A percentile compares a stretch with the other conserved stretches of the same genome.
Conservation (phyloP, 2,888 invertebrate species). For the Aquatica leii region DNA sequence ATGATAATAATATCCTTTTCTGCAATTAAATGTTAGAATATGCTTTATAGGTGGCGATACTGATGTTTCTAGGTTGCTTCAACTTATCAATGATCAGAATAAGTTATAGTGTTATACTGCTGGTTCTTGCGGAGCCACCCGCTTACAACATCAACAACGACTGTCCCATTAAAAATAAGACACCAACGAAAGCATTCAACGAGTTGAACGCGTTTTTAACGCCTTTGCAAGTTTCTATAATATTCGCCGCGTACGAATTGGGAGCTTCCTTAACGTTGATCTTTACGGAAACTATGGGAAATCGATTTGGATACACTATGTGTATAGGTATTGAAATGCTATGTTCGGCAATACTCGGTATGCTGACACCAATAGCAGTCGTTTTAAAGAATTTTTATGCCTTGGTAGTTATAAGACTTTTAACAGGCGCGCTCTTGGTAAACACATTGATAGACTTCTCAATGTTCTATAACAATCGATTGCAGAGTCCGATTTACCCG, state of each 20-base stretch:
- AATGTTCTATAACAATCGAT: too few species aligned
- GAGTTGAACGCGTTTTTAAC: too few species aligned
- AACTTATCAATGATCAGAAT: conserved; percentile 4
- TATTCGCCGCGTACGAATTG: conserved; percentile 5
- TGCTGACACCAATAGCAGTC: background rate
- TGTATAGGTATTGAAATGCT: background rate
- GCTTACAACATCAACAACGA: too few species aligned
- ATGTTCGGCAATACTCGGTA: background rate
- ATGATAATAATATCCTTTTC: background rate
- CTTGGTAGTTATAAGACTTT: conserved; percentile 2
- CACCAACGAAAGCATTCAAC: too few species aligned
- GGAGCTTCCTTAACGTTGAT: conserved; percentile 12
- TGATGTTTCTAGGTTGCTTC: conserved; percentile 18
- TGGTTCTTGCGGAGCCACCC: too few species aligned
- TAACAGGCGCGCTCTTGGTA: conserved; percentile 12
- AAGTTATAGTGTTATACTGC: background rate
- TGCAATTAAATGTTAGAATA: background rate
- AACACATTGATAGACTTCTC: background rate
- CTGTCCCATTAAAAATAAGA: too few species aligned
- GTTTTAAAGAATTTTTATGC: background rate
- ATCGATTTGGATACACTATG: background rate
- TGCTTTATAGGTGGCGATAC: conserved; percentile 12
- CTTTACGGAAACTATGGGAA: background rate
- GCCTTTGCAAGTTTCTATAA: background rate
- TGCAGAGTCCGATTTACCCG: background rate